Evolutionary conservation across 2,113 vertebrate genomes (phyloP), one percentile per base, ranked within the genome.

Genomic region (Pelodiscus sinensis): DNA sequence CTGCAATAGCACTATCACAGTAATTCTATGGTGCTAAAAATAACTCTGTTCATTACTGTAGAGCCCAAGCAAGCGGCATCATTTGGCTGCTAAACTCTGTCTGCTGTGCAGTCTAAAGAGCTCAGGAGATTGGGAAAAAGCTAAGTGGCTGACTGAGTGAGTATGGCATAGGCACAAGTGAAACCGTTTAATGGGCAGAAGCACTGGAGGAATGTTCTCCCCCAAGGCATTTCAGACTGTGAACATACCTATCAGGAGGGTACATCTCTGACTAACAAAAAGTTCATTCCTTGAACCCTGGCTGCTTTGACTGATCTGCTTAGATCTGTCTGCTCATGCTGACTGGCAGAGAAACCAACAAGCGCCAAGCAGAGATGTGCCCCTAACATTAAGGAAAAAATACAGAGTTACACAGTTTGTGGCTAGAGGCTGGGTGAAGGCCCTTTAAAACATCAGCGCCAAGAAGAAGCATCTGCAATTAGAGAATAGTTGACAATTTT

Each of bases 1-100:
- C 80, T 93, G 89, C 38, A 94, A 94, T 78, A 88, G 82, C 56
- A 95, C 86, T 94, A 82, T 94, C 94, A 92, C 91, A 95, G 94
- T 95, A 92, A 58, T 58, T 73, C 73, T 80, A 35, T 52, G 83
- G 91, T 85, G 77, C 80, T 95, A 94, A 96, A 96, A 96, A 92
- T 94, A 96, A 91, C 88, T 85, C 87, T 58, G 78, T 88, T 96
- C 82, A 60, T 93, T 94, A 93, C 65, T 51, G 75, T 55, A 79
- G 84, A 93, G 82, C 68, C 84, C 84, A 95, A 94, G 80, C 29
- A 90, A 92, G 81, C 60, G 4, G 0, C 38, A 90, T 19, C n/a
- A 88, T 93, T 85, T 78, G 86, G 85, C 54, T 92, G 73, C 19
- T 88, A 92, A 92, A 95, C 79, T 85, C 71, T 77, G 21, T 0